Conservation (phyloP, 2,797 vertebrate species). For the Perodicticus potto region DNA sequence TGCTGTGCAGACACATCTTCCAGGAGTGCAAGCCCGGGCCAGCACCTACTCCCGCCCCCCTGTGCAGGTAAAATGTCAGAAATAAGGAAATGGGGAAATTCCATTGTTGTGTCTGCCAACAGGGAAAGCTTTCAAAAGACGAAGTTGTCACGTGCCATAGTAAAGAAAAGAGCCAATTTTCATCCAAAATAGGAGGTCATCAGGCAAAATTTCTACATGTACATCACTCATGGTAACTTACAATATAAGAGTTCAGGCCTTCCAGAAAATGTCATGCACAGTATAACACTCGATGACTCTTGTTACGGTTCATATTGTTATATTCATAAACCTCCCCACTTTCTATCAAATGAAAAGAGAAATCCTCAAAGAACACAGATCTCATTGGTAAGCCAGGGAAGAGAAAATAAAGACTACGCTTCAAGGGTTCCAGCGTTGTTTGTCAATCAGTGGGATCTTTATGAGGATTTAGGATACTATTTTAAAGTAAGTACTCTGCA, state of each 20-base stretch:
- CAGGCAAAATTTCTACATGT: background rate
- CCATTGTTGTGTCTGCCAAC: background rate
- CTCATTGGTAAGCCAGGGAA: background rate
- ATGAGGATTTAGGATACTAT: conserved; percentile 17
- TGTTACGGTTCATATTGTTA: background rate
- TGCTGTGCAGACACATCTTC: conserved; percentile 95
- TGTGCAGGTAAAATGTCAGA: conserved; percentile 93
- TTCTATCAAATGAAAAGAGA: conserved; percentile 30
- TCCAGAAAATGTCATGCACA: conserved; percentile 14
- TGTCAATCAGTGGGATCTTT: background rate
- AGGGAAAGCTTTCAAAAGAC: conserved; percentile 30
- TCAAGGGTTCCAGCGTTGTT: background rate
- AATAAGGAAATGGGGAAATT: background rate
- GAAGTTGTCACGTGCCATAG: background rate
- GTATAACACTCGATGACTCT: background rate
- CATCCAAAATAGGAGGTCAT: background rate
- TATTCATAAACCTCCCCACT: background rate
- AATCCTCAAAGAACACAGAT: background rate
- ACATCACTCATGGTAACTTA: background rate
- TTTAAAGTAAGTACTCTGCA: background rate
- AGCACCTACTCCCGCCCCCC: conserved; percentile 93
- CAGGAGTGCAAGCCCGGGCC: conserved; percentile 94
- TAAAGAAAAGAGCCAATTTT: conserved; percentile 22
- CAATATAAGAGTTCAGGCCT: background rate
- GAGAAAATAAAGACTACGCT: background rate